Evolutionary conservation across 1,140 invertebrate species (phyloP).

Genomic region (Catajapyx aquilonaris): DNA sequence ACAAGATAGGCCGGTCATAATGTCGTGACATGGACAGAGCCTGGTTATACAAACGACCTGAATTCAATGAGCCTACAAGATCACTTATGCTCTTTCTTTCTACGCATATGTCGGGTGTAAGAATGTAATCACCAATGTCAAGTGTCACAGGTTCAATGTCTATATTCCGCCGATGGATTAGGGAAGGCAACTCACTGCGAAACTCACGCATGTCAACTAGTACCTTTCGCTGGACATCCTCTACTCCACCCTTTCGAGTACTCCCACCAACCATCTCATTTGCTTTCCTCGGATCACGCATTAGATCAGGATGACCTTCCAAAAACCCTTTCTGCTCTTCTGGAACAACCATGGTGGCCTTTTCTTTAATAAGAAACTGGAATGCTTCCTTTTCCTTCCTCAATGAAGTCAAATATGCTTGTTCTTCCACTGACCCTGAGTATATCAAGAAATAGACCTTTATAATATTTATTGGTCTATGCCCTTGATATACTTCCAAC

Average conservation of each 20-base stretch:
- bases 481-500: conserved; percentile 58
- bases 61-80: conserved; percentile 86
- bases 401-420: conserved; percentile 75
- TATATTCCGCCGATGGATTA: conserved; percentile 81
- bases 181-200: conserved; percentile 79
- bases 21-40: conserved; percentile 70
- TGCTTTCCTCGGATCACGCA: conserved; percentile 22
- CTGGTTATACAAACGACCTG: conserved; percentile 88
- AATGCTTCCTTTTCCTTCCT: conserved; percentile 85
- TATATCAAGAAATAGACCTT: conserved; percentile 80
- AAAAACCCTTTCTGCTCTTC: conserved; percentile 74
- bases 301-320: conserved; percentile 42
- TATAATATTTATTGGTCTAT: conserved; percentile 29
- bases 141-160: conserved; percentile 83
- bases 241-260: conserved; percentile 39
- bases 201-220: conserved; percentile 99
- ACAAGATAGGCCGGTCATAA: conserved; percentile 72
- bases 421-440: conserved; percentile 80
- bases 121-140: conserved; percentile 89
- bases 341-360: conserved; percentile 81
- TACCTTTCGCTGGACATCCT: conserved; percentile 28
- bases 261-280: conserved; percentile 20
- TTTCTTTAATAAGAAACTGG: conserved; percentile 73
- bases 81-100: conserved; percentile 96
- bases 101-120: conserved; percentile 87